These are phyloP conservation scores for Agrotis exclamationis DNA, from an alignment of 2,888 invertebrate species.

Conservation along the genomic window DNA sequence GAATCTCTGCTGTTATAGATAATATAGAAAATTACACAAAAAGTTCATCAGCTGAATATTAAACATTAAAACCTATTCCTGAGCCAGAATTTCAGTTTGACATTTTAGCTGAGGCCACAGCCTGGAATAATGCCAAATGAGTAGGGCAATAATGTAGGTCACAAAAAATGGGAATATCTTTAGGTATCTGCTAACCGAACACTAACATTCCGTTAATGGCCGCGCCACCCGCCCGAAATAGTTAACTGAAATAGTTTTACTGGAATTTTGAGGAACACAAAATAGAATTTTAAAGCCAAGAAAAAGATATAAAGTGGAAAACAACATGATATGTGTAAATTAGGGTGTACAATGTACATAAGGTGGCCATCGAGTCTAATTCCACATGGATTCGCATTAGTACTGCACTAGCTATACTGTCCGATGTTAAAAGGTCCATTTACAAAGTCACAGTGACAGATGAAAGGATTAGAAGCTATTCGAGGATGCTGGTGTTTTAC, in stretches of 20 bases:
- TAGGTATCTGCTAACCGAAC: neutral
- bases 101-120: constrained; percentile 12
- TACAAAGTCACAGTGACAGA: constrained; percentile 3
- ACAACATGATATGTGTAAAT: too few relatives aligned
- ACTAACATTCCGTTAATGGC: neutral
- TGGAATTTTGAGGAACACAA: neutral
- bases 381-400: neutral
- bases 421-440: neutral
- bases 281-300: neutral
- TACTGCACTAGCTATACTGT: constrained; percentile 10
- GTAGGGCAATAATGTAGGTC: constrained; percentile 1
- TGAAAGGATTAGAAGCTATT: constrained; percentile 2
- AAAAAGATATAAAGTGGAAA: too few relatives aligned
- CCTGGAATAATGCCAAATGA: constrained; percentile 29
- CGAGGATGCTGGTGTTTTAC: neutral
- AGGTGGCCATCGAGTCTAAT: constrained; percentile 1
- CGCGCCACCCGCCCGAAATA: neutral
- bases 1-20: neutral
- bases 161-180: constrained; percentile 2
- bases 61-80: constrained; percentile 4
- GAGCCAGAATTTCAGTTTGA: constrained; percentile 13
- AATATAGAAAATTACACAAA: neutral
- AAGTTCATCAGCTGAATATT: neutral
- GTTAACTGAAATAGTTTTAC: constrained; percentile 19
- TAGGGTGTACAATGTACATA: neutral